Conservation (phyloP, 1,140 invertebrate species). For the Phthorimaea operculella region DNA sequence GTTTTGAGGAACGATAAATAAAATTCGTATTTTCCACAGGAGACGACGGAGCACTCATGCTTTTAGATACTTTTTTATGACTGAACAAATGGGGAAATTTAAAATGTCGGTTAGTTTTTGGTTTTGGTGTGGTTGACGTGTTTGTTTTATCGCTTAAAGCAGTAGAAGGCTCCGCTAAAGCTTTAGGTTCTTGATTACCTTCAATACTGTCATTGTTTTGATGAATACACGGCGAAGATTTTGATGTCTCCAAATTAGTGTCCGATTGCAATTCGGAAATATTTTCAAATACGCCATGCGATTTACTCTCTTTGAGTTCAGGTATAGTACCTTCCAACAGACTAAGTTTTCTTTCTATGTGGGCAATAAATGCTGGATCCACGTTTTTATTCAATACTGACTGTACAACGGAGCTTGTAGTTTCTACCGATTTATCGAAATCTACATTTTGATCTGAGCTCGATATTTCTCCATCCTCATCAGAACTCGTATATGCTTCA, state of each 20-base stretch:
- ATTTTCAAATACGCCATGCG: not conserved
- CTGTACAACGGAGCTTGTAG: slow-evolving; percentile 67
- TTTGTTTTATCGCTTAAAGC: no score
- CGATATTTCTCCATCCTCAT: slow-evolving; percentile 57
- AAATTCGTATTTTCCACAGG: slow-evolving; percentile 53
- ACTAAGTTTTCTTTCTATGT: slow-evolving; percentile 56
- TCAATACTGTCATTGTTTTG: not conserved
- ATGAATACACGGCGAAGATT: not conserved
- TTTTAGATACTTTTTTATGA: slow-evolving; percentile 49
- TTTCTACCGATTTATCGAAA: slow-evolving; percentile 55
- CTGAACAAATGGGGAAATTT: slow-evolving; percentile 56
- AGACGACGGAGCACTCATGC: slow-evolving; percentile 54
- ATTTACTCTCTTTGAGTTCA: slow-evolving; percentile 16
- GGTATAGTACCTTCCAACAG: slow-evolving; percentile 27
- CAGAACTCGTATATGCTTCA: slow-evolving; percentile 55
- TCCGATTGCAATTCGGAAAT: not conserved
- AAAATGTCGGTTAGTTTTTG: slow-evolving; percentile 36
- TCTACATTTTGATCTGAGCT: slow-evolving; percentile 53
- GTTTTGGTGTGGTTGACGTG: slow-evolving; percentile 16
- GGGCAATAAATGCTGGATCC: slow-evolving; percentile 42
- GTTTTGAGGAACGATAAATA: slow-evolving; percentile 56
- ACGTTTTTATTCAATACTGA: slow-evolving; percentile 59
- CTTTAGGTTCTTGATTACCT: no score
- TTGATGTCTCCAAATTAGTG: not conserved
- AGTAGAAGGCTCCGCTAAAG: no score